A percentile compares a stretch with the other conserved stretches of the same genome.
phyloP scores from a whole-genome alignment of 2,797 vertebrate genomes.

The Squalus acanthias region DNA sequence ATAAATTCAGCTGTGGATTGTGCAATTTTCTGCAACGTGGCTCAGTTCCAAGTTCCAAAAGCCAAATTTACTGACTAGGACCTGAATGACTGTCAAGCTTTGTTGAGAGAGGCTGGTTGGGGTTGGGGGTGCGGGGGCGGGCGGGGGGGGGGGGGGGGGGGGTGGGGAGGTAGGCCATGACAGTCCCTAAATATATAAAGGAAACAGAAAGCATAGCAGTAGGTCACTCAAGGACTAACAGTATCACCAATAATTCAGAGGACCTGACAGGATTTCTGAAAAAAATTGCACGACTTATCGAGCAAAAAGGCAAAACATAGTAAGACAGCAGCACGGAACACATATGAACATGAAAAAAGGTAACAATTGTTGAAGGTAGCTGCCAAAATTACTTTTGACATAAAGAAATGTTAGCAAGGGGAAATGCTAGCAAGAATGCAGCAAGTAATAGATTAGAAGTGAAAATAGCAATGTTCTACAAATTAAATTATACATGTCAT shows the following conservation, averaged over 20 bases:
- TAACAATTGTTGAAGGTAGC: background rate
- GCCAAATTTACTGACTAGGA: background rate
- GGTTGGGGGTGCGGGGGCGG: too few relatives aligned
- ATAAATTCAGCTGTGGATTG: background rate
- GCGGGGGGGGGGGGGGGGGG: too few relatives aligned
- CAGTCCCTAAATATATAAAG: background rate
- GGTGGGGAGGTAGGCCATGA: background rate
- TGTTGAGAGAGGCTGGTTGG: background rate
- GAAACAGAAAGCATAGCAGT: background rate
- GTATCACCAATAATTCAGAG: background rate
- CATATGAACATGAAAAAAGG: background rate
- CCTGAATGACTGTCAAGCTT: background rate
- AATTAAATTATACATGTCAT: background rate
- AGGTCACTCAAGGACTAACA: background rate
- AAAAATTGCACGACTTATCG: background rate
- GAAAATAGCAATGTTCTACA: constrained; percentile 1
- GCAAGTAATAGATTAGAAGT: background rate
- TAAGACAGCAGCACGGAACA: background rate
- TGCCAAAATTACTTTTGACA: background rate
- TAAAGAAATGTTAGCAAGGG: background rate
- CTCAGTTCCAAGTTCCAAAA: background rate
- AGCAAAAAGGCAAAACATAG: background rate
- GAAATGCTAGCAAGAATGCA: background rate
- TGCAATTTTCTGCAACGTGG: background rate
- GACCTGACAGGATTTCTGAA: background rate